phyloP scores from a whole-genome alignment of 23 tunicate genomes.

The Ascidia mentula region DNA sequence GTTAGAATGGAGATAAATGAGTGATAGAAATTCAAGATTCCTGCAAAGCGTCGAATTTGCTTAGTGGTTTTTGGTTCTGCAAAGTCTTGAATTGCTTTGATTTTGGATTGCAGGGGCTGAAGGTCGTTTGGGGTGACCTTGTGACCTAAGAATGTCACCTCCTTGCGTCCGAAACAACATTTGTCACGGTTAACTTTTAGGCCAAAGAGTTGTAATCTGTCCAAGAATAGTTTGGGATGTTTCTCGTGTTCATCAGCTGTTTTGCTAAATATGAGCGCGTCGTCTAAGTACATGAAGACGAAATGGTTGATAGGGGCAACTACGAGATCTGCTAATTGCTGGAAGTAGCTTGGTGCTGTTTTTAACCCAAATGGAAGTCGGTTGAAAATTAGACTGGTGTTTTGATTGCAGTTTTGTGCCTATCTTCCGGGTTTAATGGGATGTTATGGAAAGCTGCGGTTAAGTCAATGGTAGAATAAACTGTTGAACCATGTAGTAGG shows the following conservation, averaged over 20 bases:
- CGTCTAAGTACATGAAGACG: neutral
- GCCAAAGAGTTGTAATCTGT: neutral
- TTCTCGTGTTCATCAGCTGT: neutral
- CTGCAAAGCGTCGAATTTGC: conserved; percentile 1
- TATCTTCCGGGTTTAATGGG: neutral
- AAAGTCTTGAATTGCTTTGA: conserved; percentile 2
- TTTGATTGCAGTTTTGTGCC: neutral
- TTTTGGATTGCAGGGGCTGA: neutral
- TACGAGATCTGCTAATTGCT: neutral
- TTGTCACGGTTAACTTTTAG: neutral
- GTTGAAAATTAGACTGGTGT: neutral
- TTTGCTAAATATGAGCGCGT: neutral
- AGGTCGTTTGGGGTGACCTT: neutral
- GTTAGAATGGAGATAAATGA: neutral
- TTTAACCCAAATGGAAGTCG: neutral
- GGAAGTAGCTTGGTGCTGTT: neutral
- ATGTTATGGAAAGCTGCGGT: neutral
- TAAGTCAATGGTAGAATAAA: neutral
- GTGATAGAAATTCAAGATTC: neutral
- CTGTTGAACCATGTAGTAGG: neutral
- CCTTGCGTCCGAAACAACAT: neutral
- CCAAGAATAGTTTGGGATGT: neutral
- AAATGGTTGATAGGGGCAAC: neutral
- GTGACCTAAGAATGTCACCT: conserved; percentile 5
- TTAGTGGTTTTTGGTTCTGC: conserved; percentile 7